These are phyloP conservation scores for Oreochromis tanganicae DNA, from an alignment of 2,113 vertebrate genomes.

Conservation along the genomic window DNA sequence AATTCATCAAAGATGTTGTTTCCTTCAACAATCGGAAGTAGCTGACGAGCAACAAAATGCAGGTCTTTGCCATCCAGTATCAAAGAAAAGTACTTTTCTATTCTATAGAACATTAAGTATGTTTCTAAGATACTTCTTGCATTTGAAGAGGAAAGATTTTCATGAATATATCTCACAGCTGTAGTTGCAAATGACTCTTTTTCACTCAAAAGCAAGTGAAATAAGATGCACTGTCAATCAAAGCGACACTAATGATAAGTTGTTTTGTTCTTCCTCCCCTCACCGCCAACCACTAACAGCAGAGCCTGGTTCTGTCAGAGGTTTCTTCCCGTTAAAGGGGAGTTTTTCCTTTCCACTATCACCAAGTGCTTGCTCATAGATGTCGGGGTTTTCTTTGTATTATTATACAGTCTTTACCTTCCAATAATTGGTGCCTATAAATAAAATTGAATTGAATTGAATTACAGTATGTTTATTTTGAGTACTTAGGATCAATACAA, in stretches of 20 bases:
- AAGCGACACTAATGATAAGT: not conserved
- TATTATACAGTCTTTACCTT: not conserved
- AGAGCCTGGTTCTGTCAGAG: not conserved
- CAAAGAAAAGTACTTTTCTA: not conserved
- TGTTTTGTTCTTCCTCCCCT: not conserved
- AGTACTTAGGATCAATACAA: not conserved
- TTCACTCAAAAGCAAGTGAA: not conserved
- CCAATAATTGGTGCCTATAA: not conserved
- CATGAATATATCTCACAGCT: not conserved
- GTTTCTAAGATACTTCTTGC: not conserved
- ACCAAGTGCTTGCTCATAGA: not conserved
- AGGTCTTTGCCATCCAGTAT: rapidly evolving
- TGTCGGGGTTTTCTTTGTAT: not conserved
- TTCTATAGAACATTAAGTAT: not conserved
- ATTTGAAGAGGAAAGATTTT: not conserved
- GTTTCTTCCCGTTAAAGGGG: not conserved
- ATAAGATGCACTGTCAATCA: not conserved
- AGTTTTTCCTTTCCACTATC: not conserved
- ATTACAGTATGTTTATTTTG: not conserved
- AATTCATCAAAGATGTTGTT: not conserved
- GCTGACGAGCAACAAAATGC: not conserved
- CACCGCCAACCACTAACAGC: not conserved
- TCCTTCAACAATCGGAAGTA: not conserved
- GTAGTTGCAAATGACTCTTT: not conserved
- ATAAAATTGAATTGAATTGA: not conserved